Evolutionary conservation across 1,140 invertebrate genomes (phyloP).

Genomic region (Coelopa frigida): DNA sequence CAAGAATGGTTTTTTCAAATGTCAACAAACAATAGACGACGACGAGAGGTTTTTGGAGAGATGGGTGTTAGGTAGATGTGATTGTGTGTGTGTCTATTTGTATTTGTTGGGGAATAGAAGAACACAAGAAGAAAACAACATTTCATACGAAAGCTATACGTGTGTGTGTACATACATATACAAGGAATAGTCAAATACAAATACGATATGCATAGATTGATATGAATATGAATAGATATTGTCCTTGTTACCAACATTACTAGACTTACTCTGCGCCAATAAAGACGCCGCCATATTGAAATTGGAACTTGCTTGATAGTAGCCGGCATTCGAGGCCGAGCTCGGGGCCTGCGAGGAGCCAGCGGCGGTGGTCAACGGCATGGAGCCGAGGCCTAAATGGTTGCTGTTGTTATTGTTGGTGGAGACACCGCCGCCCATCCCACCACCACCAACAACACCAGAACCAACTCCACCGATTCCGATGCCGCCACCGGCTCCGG

Average conservation of each 20-base stretch:
- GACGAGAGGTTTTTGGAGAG: constrained; percentile 8
- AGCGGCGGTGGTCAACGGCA: not conserved
- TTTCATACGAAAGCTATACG: no score
- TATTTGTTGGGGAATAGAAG: no score
- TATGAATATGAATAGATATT: not conserved
- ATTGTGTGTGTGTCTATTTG: no score
- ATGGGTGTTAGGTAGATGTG: no score
- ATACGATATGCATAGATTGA: no score
- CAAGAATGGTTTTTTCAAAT: not conserved
- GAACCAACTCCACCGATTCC: constrained; percentile 9
- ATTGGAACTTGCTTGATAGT: constrained; percentile 22
- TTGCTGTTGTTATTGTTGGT: not conserved
- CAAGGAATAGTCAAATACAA: no score
- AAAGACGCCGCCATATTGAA: constrained; percentile 55
- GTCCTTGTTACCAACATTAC: constrained; percentile 44
- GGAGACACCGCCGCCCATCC: constrained; percentile 8
- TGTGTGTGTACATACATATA: no score
- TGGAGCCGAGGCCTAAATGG: constrained; percentile 1
- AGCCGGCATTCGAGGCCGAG: not conserved
- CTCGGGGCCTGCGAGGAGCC: not conserved
- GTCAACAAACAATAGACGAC: constrained; percentile 1
- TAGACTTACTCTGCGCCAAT: constrained; percentile 68
- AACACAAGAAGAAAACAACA: no score
- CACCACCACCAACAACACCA: constrained; percentile 6
- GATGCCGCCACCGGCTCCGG: not conserved